Conservation (phyloP, 2,113 vertebrate species). For the Protobothrops mucrosquamatus region DNA sequence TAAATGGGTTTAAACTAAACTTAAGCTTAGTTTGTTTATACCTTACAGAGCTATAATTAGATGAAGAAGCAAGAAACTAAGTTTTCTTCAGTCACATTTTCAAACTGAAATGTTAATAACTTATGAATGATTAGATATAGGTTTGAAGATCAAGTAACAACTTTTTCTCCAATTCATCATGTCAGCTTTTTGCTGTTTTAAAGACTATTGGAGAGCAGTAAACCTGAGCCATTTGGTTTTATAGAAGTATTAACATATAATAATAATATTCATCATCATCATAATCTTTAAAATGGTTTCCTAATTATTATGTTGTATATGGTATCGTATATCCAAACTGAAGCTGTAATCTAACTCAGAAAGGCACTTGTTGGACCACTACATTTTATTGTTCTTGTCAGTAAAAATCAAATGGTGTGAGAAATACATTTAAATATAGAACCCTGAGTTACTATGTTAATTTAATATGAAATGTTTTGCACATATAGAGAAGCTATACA, state of each 20-base stretch:
- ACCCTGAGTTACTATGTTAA: background rate
- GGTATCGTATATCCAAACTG: conserved; percentile 49
- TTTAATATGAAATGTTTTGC: background rate
- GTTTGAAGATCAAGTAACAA: conserved; percentile 7
- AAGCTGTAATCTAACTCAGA: conserved; percentile 54
- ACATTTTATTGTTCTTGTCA: conserved; percentile 28
- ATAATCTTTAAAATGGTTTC: conserved; percentile 41
- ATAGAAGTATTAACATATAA: conserved; percentile 57
- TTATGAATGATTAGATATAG: conserved; percentile 1
- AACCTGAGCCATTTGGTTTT: conserved; percentile 39
- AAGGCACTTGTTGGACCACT: conserved; percentile 40
- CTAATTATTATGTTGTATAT: conserved; percentile 46
- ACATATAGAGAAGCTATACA: background rate
- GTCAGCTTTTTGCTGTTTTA: conserved; percentile 12
- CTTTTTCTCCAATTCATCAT: conserved; percentile 7
- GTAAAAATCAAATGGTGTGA: background rate
- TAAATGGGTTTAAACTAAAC: background rate
- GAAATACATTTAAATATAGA: background rate
- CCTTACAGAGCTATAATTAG: background rate
- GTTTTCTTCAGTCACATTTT: conserved; percentile 8
- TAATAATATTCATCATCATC: conserved; percentile 12
- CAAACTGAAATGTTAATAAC: background rate
- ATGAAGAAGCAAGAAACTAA: background rate
- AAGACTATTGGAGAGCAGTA: conserved; percentile 19
- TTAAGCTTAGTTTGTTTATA: background rate